phyloP scores from a whole-genome alignment of 2,888 invertebrate species.

The Eupithecia insigniata region DNA sequence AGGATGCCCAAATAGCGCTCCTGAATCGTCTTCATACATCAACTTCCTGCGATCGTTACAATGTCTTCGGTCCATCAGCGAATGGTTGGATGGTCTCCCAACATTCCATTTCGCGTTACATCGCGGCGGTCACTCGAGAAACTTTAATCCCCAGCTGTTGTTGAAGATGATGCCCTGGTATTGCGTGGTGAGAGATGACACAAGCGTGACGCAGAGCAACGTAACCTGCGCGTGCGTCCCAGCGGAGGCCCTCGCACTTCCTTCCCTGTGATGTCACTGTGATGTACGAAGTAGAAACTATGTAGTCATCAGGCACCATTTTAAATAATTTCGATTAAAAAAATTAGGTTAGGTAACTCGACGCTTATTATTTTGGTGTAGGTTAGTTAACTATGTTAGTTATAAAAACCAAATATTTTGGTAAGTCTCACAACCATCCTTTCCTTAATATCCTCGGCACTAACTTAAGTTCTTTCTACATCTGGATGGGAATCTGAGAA shows the following conservation, averaged over 20 bases:
- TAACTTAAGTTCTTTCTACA: too few relatives aligned
- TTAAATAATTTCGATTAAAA: not conserved
- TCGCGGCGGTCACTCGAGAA: not conserved
- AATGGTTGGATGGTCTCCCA: not conserved
- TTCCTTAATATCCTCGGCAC: too few relatives aligned
- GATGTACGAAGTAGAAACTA: not conserved
- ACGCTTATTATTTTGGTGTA: not conserved
- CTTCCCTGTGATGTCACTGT: not conserved
- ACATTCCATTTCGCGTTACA: not conserved
- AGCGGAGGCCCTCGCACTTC: not conserved
- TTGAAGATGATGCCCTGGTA: not conserved
- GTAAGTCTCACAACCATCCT: too few relatives aligned
- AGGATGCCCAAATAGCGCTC: not conserved
- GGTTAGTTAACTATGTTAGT: too few relatives aligned
- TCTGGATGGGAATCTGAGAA: too few relatives aligned
- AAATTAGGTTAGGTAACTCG: not conserved
- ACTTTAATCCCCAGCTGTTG: not conserved
- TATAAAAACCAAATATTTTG: too few relatives aligned
- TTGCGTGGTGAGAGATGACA: not conserved
- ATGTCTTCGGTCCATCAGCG: not conserved
- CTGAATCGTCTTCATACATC: not conserved
- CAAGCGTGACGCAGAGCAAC: not conserved
- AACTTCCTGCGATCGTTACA: not conserved
- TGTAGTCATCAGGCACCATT: too few relatives aligned
- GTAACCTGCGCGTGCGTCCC: constrained; percentile 1